Evolutionary conservation across 2,888 invertebrate genomes (phyloP).

Genomic region (Hydraecia micacea): DNA sequence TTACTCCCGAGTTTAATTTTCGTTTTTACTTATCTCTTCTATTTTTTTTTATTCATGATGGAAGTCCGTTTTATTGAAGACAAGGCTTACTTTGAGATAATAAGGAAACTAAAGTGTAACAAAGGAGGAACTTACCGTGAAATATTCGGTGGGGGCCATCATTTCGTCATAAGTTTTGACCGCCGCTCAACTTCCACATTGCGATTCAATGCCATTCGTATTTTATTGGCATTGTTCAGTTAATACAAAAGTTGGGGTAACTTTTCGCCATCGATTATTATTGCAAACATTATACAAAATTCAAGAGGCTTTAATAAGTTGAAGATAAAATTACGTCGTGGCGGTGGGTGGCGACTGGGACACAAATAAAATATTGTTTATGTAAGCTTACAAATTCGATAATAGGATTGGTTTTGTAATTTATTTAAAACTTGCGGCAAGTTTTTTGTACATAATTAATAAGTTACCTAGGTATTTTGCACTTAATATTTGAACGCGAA

Average conservation of each 20-base stretch:
- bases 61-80: slow-evolving; percentile 37
- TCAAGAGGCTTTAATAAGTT: slow-evolving; percentile 77
- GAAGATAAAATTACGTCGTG: slow-evolving; percentile 76
- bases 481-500: not conserved
- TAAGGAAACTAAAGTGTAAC: slow-evolving; percentile 44
- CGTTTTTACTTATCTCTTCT: slow-evolving; percentile 54
- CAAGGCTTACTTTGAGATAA: slow-evolving; percentile 44
- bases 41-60: slow-evolving; percentile 47
- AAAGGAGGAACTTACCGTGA: slow-evolving; percentile 34
- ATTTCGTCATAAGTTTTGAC: slow-evolving; percentile 50
- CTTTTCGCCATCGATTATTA: slow-evolving; percentile 79
- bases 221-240: slow-evolving; percentile 76
- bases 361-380: slow-evolving; percentile 76
- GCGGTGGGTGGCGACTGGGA: slow-evolving; percentile 61
- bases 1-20: slow-evolving; percentile 61
- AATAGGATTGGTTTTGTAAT: slow-evolving; percentile 74
- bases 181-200: slow-evolving; percentile 44
- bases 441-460: slow-evolving; percentile 52
- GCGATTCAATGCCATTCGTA: slow-evolving; percentile 67
- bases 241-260: slow-evolving; percentile 77
- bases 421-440: slow-evolving; percentile 65
- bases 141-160: slow-evolving; percentile 44
- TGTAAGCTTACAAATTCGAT: slow-evolving; percentile 74
- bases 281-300: slow-evolving; percentile 74
- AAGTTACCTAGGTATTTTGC: not conserved